Base-by-base conservation (phyloP, 2,797 vertebrate species). In the Lithobates sylvaticus region DNA sequence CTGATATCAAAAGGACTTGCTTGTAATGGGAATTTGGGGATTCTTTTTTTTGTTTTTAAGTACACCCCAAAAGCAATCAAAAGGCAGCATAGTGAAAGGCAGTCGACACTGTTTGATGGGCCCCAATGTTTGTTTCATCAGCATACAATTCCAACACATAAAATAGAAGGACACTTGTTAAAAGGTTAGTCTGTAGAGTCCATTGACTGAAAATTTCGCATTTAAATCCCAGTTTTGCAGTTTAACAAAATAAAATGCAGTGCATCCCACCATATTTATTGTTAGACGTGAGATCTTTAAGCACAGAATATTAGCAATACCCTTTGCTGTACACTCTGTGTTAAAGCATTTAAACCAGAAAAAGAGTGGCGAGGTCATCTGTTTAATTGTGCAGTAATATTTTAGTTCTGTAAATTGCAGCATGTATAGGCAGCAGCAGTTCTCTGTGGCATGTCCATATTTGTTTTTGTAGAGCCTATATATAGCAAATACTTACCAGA, bases 341-440 rank as follows among this genome's bases (percentile, higher is more conserved):
- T 39, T 8, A 39, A 39, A 39, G 39, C 39, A 29, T 27, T 71
- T 29, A 23, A 39, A 23, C 44, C 36, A 34, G 27, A 36, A 65
- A 39, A 29, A 3, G 32, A 72, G 50, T 39, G 39, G 47, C 42
- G 32, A 9, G 64, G 69, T 80, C 58, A 39, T 77, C 61, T 80
- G 26, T 42, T 73, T 10, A 61, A 10, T 29, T 64, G 69, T 81
- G 47, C 47, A 71, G 79, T 72, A 2, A 10, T 29, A 5, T 54
- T 67, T 36, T 70, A 12, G 34, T 81, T 64, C 80, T 82, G 70
- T 82, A 74, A 73, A 82, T 42, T 65, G 34, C 80, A 76, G 61
- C 72, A 83, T 83, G 61, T 47, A 67, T 58, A 75, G 26, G 61
- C 73, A 47, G 61, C 71, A n/a, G 26, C 67, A 21, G 47, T 75